phyloP scores from a whole-genome alignment of 2,888 invertebrate species.

The Lycophotia porphyrea region DNA sequence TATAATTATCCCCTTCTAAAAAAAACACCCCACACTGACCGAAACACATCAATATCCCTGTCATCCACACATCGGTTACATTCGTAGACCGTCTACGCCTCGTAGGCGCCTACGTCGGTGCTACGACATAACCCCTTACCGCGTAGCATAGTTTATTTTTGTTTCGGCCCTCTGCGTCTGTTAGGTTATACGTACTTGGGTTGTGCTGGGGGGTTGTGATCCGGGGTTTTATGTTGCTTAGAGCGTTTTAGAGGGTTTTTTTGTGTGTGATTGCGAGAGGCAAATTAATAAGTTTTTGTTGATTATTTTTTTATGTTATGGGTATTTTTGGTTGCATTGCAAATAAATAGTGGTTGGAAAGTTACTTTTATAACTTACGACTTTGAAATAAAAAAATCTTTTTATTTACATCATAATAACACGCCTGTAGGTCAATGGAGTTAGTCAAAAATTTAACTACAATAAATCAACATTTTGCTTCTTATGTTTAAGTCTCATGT shows the following conservation, averaged over 20 bases:
- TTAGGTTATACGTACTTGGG: conserved; percentile 18
- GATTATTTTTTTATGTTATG: neutral
- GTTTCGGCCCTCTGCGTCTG: conserved; percentile 43
- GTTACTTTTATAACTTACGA: neutral
- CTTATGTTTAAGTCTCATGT: neutral
- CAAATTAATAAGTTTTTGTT: neutral
- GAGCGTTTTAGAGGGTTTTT: conserved; percentile 37
- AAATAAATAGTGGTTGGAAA: neutral
- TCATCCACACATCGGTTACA: conserved; percentile 23
- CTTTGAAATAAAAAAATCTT: too few relatives aligned
- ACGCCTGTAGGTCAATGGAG: too few relatives aligned
- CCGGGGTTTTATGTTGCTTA: conserved; percentile 24
- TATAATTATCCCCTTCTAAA: neutral
- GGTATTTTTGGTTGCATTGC: neutral
- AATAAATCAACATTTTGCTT: too few relatives aligned
- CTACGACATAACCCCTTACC: conserved; percentile 48
- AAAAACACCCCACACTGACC: conserved; percentile 20
- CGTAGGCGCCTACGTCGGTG: conserved; percentile 59
- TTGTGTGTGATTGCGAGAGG: neutral
- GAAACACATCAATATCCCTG: neutral
- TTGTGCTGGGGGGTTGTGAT: conserved; percentile 18
- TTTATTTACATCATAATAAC: too few relatives aligned
- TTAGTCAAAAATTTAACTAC: too few relatives aligned
- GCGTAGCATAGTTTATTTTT: conserved; percentile 57
- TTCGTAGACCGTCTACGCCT: conserved; percentile 49